Evolutionary conservation across 1,140 invertebrate genomes (phyloP).

Genomic region (Antheraea pernyi): DNA sequence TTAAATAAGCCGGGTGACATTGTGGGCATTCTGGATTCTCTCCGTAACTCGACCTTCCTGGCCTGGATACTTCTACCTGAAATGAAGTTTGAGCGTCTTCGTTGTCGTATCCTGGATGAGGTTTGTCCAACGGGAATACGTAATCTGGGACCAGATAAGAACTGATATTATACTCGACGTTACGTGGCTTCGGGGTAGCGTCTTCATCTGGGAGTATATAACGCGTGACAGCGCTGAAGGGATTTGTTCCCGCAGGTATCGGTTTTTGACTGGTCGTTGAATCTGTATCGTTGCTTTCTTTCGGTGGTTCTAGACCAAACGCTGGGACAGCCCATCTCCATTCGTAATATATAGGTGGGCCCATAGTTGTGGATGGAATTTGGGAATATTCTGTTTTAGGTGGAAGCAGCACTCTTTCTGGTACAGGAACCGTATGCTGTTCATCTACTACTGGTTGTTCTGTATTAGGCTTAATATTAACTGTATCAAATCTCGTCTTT

Average conservation of each 20-base stretch:
- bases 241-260: constrained; percentile 38
- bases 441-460: not conserved
- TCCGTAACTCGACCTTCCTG: constrained; percentile 76
- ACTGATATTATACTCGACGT: constrained; percentile 64
- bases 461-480: constrained; percentile 48
- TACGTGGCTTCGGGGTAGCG: constrained; percentile 42
- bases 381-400: constrained; percentile 59
- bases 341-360: constrained; percentile 81
- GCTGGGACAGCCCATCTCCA: constrained; percentile 83
- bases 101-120: constrained; percentile 79
- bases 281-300: constrained; percentile 44
- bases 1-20: constrained; percentile 81
- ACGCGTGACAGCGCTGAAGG: constrained; percentile 46
- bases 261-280: constrained; percentile 25
- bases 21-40: constrained; percentile 81
- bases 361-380: constrained; percentile 76
- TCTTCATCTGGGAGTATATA: constrained; percentile 37
- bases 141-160: constrained; percentile 80
- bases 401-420: constrained; percentile 51
- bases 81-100: constrained; percentile 80
- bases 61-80: constrained; percentile 77
- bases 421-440: constrained; percentile 28
- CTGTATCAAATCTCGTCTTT: constrained; percentile 46
- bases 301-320: constrained; percentile 79
- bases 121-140: constrained; percentile 78